A percentile compares a stretch with the other conserved stretches of the same genome.
These are phyloP conservation scores for Calcarius lapponicus DNA, from an alignment of 2,797 vertebrate species.

Conservation along the genomic window DNA sequence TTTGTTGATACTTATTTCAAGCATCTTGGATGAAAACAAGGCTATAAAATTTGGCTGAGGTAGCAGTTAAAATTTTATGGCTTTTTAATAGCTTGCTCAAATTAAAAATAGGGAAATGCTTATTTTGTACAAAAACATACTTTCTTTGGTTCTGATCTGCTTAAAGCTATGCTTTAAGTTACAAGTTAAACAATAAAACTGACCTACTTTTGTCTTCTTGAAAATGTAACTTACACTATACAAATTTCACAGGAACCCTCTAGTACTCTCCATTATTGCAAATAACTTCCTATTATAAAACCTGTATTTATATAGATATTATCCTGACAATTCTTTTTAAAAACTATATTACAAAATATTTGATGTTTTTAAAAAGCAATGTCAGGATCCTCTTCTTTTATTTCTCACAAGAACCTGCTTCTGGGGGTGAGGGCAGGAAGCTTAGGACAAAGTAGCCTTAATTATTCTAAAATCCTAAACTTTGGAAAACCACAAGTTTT, in stretches of 20 bases:
- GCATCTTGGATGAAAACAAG: background rate
- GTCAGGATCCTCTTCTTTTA: background rate
- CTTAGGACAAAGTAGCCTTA: background rate
- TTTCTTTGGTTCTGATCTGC: background rate
- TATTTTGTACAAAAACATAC: background rate
- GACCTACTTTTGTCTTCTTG: background rate
- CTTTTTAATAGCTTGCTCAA: background rate
- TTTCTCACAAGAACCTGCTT: background rate
- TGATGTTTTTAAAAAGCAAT: background rate
- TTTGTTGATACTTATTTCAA: background rate
- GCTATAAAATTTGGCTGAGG: background rate
- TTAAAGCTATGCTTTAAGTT: background rate
- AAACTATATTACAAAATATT: background rate
- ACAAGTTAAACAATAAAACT: background rate
- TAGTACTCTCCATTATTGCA: background rate
- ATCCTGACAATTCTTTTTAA: background rate
- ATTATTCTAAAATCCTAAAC: background rate
- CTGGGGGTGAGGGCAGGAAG: accelerated
- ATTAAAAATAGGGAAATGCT: background rate
- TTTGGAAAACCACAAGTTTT: background rate
- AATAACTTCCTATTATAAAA: background rate
- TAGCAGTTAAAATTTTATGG: background rate
- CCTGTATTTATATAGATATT: background rate
- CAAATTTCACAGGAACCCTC: background rate
- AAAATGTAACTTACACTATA: background rate